Evolutionary conservation across 2,888 invertebrate genomes (phyloP), one percentile per base, ranked within the genome.

Genomic region (Altica lythri): DNA sequence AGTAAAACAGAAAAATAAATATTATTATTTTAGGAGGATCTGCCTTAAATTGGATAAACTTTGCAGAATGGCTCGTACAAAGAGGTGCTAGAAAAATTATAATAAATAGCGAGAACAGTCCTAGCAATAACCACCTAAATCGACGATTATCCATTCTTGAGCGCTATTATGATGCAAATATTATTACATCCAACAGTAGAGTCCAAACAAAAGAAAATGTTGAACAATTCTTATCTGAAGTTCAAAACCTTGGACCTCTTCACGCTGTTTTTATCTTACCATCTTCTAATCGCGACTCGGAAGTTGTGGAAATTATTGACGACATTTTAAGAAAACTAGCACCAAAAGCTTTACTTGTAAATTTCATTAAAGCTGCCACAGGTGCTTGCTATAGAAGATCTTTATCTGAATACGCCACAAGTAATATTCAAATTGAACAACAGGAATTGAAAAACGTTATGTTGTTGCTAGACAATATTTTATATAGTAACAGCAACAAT

Each of bases 11-110:
- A n/a, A n/a, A 42, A 52, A 27, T 9, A 40, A 10, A 22, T 16
- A 34, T 58, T 59, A 35, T 22, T 32, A 14, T 27, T 44, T n/a
- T 12, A 73, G 73, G 73, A 53, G 76, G 75, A 22, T 64, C 60
- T 16, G 57, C 71, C 17, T 74, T 75, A 38, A 59, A 66, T 4
- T 77, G 76, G 75, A 66, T 69, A 1, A 74, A 77, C 56, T 49
- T 95, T 42, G 85, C 87, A 0, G 89, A 92, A 68, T 95, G 93
- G 93, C 77, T 97, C 65, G 83, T 93, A 43, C 76, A 89, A 47
- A 82, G 94, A 56, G 95, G 94, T 0, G 94, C 90, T 0, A 83
- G 81, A 62, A 87, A 88, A 65, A 71, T 96, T 4, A 81, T 95
- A 0, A 80, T 95, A 0, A 89, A 89, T 0, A 91, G 92, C 0